Evolutionary conservation across 2,888 invertebrate genomes (phyloP).

Genomic region (Drosophila cognata): DNA sequence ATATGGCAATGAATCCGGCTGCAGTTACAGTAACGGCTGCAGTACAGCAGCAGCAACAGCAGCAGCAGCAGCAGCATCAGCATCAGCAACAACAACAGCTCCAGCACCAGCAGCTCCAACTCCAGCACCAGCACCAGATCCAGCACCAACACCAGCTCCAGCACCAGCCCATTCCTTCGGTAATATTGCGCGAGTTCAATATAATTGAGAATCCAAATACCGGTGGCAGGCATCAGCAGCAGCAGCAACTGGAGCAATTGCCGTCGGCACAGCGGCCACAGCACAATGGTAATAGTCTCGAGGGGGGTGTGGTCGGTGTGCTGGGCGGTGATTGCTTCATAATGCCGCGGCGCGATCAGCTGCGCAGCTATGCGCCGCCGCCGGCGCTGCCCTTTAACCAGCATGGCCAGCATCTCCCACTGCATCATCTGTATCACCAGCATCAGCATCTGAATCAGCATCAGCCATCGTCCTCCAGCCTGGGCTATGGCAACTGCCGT

Average conservation of each 20-base stretch:
- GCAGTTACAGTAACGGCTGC: conserved; percentile 23
- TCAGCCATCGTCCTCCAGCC: conserved; percentile 73
- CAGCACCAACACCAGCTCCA: conserved; percentile 54
- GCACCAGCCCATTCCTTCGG: conserved; percentile 85
- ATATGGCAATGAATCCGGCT: conserved; percentile 11
- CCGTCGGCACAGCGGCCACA: conserved; percentile 42
- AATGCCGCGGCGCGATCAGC: conserved; percentile 64
- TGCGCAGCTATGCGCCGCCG: conserved; percentile 63
- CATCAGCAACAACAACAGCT: conserved; percentile 22
- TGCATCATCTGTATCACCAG: conserved; percentile 64
- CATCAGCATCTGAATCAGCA: conserved; percentile 50
- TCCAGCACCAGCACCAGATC: conserved; percentile 55
- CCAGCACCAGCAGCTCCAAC: conserved; percentile 53
- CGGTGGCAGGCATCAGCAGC: conserved; percentile 77
- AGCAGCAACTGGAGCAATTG: conserved; percentile 61
- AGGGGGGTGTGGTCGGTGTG: conserved; percentile 48
- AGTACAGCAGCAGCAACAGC: conserved; percentile 42
- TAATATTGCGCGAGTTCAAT: conserved; percentile 86
- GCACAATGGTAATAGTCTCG: conserved; percentile 43
- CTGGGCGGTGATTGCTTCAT: conserved; percentile 67
- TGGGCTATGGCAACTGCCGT: conserved; percentile 84
- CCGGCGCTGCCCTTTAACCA: conserved; percentile 66
- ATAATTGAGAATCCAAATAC: conserved; percentile 85
- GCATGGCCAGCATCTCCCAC: conserved; percentile 71
- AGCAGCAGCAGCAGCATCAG: conserved; percentile 27